Conservation (phyloP, 2,888 invertebrate species). For the Erannis defoliaria region DNA sequence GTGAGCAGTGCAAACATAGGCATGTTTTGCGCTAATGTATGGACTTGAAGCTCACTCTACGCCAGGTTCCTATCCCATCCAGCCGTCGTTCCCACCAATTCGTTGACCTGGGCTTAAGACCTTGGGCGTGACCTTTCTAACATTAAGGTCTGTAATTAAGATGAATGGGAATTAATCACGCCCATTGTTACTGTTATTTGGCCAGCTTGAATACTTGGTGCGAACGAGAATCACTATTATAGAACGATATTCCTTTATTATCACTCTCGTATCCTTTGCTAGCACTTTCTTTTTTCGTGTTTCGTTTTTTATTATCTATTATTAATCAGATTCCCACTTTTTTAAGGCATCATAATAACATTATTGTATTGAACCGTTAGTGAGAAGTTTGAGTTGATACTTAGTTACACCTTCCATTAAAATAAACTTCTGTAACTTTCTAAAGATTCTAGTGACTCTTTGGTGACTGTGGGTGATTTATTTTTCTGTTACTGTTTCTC, state of each 20-base stretch:
- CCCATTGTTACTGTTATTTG: conserved; percentile 24
- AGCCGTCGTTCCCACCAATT: conserved; percentile 7
- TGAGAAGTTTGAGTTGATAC: too few relatives aligned
- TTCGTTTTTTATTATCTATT: too few relatives aligned
- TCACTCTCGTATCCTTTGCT: too few relatives aligned
- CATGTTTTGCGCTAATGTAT: not conserved
- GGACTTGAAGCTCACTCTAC: not conserved
- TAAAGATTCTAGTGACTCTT: too few relatives aligned
- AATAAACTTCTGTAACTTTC: too few relatives aligned
- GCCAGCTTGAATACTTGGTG: not conserved
- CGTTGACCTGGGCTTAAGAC: conserved; percentile 22
- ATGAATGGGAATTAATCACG: conserved; percentile 33
- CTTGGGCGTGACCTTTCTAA: conserved; percentile 29
- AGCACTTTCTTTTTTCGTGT: not conserved
- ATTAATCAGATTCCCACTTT: too few relatives aligned
- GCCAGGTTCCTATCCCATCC: not conserved
- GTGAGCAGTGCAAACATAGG: not conserved
- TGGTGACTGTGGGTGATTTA: too few relatives aligned
- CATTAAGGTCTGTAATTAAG: conserved; percentile 35
- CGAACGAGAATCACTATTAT: not conserved
- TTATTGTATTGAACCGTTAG: too few relatives aligned
- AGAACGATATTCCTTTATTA: not conserved
- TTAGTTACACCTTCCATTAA: too few relatives aligned
- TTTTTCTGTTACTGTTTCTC: too few relatives aligned
- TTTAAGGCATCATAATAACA: too few relatives aligned